Evolutionary conservation across 2,888 invertebrate genomes (phyloP), one percentile per base, ranked within the genome.

Genomic region (Cordilura impudica): DNA sequence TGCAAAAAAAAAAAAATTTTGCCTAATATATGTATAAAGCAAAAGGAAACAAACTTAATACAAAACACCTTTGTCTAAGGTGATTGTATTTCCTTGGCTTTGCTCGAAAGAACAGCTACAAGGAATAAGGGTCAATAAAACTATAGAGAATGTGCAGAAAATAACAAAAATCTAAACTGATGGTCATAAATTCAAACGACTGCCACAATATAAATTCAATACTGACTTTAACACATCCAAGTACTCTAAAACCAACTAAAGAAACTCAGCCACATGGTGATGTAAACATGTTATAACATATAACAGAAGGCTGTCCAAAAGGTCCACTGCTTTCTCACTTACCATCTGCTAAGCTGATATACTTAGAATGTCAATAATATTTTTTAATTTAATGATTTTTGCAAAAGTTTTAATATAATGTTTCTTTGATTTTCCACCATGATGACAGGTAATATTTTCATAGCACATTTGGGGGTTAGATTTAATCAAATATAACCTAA

Each of bases 21-120:
- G n/a, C n/a, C n/a, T n/a, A n/a, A n/a, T n/a, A n/a, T n/a, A n/a
- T n/a, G n/a, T n/a, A n/a, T n/a, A 56, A 39, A 53, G 5, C 56
- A 49, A 45, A 61, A 47, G 23, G 12, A 12, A 12, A 43, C 53
- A 43, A 35, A 54, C 26, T 58, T 60, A 61, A 35, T n/a, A n/a
- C n/a, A n/a, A n/a, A n/a, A n/a, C n/a, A n/a, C n/a, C n/a, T n/a
- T n/a, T 43, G 31, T 31, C 45, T 26, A 71, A 81, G 83, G 82
- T 83, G 81, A 83, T 82, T 82, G 83, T 81, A 83, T 87, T 86
- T 87, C 87, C 87, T 87, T 87, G 87, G 88, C 88, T 87, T 88
- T 87, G 86, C 83, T 66, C 65, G 63, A 81, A 84, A 84, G 87
- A 84, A 83, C 84, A 86, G 71, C 60, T 72, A 75, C 71, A 71